These are phyloP conservation scores for Porites evermanni DNA, from an alignment of 92 coral and sea anemone species.

Conservation along the genomic window DNA sequence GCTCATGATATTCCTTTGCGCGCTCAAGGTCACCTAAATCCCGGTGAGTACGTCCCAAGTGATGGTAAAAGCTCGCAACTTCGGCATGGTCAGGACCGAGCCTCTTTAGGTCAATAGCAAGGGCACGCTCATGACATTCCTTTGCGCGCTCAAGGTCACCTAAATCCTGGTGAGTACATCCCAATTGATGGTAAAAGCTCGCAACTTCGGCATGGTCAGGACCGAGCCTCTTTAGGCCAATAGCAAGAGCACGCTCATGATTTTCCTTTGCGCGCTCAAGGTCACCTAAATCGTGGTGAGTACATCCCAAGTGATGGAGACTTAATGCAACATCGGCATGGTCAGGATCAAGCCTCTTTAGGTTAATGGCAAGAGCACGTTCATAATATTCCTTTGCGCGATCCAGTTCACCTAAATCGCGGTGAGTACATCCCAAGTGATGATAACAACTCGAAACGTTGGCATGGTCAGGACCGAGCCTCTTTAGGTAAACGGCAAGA, in stretches of 20 bases:
- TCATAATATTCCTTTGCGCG: constrained; percentile 18
- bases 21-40: neutral
- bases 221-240: neutral
- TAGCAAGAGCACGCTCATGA: constrained; percentile 13
- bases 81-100: neutral
- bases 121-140: constrained; percentile 30
- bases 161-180: neutral
- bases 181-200: neutral
- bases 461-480: neutral
- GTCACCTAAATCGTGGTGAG: neutral
- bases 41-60: neutral
- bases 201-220: neutral
- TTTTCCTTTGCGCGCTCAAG: constrained; percentile 14
- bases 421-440: neutral
- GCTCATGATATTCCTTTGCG: neutral
- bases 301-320: neutral
- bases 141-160: neutral
- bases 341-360: neutral
- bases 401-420: neutral
- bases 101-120: neutral
- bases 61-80: neutral
- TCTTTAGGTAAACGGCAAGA: neutral
- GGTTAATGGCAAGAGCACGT: neutral
- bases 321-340: neutral
- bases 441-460: neutral